Evolutionary conservation across 2,113 vertebrate species (phyloP).

Genomic region (Anseranas semipalmata): DNA sequence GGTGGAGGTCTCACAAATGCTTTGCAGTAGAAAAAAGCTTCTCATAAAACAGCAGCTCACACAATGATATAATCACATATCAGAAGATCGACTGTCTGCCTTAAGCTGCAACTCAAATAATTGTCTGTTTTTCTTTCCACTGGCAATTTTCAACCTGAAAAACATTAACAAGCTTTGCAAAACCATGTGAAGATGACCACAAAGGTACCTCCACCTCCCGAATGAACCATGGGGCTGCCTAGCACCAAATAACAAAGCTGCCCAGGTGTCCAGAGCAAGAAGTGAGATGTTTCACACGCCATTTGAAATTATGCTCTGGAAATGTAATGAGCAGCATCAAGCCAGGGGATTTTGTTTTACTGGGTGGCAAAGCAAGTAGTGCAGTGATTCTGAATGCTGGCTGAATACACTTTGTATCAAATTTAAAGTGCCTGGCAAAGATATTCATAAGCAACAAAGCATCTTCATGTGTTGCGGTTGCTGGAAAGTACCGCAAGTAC

Average conservation of each 20-base stretch:
- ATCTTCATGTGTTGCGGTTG: neutral
- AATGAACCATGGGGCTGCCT: accelerated
- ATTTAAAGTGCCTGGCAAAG: neutral
- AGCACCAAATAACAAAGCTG: neutral
- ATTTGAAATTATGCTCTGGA: neutral
- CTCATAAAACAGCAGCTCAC: neutral
- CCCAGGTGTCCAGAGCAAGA: neutral
- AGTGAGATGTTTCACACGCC: neutral
- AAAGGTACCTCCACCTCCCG: accelerated
- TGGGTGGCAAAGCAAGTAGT: neutral
- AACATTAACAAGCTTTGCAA: neutral
- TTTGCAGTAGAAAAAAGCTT: neutral
- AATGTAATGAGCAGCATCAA: neutral
- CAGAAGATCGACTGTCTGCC: neutral
- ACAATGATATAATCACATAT: neutral
- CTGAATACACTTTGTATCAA: neutral
- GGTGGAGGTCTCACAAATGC: neutral
- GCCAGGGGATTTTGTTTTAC: neutral
- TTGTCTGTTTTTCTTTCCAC: neutral
- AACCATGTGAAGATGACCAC: neutral
- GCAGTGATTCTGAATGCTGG: neutral
- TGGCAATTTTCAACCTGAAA: neutral
- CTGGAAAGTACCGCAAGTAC: neutral
- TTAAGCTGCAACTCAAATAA: neutral
- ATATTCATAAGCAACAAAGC: neutral